A percentile compares a stretch with the other conserved stretches of the same genome.
Evolutionary conservation across 2,888 invertebrate species (phyloP).

Genomic region (Ferrisia virgata): DNA sequence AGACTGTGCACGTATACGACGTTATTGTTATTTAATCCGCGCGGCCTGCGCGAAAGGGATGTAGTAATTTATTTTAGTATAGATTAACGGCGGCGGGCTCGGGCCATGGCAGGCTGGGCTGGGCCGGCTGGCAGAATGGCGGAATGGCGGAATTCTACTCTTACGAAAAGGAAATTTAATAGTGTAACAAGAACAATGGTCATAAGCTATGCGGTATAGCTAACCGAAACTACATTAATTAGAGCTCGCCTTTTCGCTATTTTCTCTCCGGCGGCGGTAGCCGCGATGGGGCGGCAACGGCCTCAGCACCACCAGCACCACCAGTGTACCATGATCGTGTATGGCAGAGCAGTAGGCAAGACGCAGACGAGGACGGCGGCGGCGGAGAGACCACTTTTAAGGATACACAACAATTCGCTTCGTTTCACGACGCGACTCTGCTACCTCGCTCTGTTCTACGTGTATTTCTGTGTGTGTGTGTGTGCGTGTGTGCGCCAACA

Average conservation of each 20-base stretch:
- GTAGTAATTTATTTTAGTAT: conserved; percentile 45
- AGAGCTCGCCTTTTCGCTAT: conserved; percentile 39
- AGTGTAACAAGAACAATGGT: conserved; percentile 44
- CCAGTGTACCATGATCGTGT: no score
- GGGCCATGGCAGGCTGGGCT: no score
- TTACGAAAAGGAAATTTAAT: conserved; percentile 42
- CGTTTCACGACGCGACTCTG: no score
- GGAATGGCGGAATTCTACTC: conserved; percentile 43
- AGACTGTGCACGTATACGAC: not conserved
- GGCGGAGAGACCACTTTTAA: no score
- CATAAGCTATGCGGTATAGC: conserved; percentile 38
- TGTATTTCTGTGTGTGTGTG: no score
- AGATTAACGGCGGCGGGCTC: conserved; percentile 42
- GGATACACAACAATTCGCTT: not conserved
- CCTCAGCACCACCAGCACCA: no score
- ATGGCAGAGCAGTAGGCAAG: no score
- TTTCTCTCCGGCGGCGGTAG: not conserved
- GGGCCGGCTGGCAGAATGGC: no score
- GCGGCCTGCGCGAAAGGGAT: conserved; percentile 38
- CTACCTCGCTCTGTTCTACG: no score
- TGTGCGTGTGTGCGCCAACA: not conserved
- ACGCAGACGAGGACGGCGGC: no score
- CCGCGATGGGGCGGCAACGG: not conserved
- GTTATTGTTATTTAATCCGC: conserved; percentile 44
- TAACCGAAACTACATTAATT: conserved; percentile 44